These are phyloP conservation scores for Antechinus flavipes DNA, from an alignment of 2,113 vertebrate species.

Conservation along the genomic window DNA sequence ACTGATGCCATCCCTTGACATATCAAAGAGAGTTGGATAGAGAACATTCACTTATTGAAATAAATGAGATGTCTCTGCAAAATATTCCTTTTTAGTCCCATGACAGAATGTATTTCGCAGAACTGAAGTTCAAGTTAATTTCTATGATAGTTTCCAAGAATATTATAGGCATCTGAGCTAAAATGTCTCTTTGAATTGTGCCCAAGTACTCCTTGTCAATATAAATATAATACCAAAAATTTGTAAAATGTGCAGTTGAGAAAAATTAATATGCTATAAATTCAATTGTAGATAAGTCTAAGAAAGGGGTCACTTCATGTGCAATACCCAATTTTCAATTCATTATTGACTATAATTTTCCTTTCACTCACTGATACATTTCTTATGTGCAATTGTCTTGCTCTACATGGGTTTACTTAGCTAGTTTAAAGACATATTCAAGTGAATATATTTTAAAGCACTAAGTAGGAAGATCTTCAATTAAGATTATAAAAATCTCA, in stretches of 20 bases:
- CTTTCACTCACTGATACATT: not conserved
- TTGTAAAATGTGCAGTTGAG: not conserved
- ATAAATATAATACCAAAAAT: not conserved
- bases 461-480: not conserved
- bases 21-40: not conserved
- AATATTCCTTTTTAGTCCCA: not conserved
- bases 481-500: not conserved
- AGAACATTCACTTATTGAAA: not conserved
- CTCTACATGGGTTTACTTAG: not conserved
- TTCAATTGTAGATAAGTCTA: not conserved
- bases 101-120: not conserved
- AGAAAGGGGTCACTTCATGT: not conserved
- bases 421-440: not conserved
- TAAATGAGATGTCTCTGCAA: not conserved
- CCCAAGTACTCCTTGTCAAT: not conserved
- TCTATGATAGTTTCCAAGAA: not conserved
- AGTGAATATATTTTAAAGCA: not conserved
- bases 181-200: not conserved
- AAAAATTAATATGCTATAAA: not conserved
- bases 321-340: not conserved
- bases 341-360: not conserved
- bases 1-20: not conserved
- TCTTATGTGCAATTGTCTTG: not conserved
- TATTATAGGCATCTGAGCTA: not conserved
- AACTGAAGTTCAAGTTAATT: not conserved